phyloP scores from a whole-genome alignment of 2,888 invertebrate species.

The Tiliacea citrago region DNA sequence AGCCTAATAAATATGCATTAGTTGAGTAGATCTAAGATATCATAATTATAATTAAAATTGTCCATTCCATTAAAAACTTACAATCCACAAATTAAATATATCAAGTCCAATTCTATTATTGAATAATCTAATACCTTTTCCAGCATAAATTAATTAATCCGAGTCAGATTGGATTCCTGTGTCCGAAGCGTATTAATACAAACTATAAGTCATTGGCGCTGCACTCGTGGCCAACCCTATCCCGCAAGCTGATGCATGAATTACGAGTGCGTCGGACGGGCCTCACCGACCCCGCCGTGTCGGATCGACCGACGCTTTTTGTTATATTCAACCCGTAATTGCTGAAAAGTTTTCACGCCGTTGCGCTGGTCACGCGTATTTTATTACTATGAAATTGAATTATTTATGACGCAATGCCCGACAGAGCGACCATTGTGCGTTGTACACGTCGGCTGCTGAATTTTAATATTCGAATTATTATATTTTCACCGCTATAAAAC shows the following conservation, averaged over 20 bases:
- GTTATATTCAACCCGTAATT: conserved; percentile 90
- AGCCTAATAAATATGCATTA: conserved; percentile 12
- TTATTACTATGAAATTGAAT: conserved; percentile 91
- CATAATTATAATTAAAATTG: conserved; percentile 13
- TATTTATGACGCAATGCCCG: conserved; percentile 88
- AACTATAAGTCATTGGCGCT: conserved; percentile 86
- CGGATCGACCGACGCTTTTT: conserved; percentile 85
- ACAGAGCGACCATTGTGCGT: conserved; percentile 84
- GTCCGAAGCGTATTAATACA: conserved; percentile 86
- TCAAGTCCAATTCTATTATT: conserved; percentile 61
- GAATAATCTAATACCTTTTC: conserved; percentile 66
- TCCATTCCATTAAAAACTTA: neutral
- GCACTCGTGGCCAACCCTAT: conserved; percentile 86
- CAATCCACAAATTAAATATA: conserved; percentile 21
- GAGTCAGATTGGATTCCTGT: conserved; percentile 83
- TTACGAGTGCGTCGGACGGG: conserved; percentile 80
- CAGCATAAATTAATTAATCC: conserved; percentile 83
- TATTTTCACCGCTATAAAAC: conserved; percentile 74
- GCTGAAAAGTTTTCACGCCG: conserved; percentile 90
- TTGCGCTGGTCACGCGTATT: conserved; percentile 89
- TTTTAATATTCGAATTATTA: conserved; percentile 89
- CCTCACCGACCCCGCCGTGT: conserved; percentile 76
- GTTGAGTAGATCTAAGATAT: neutral
- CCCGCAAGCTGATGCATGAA: conserved; percentile 88
- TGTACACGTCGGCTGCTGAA: conserved; percentile 83